Base-by-base conservation (phyloP, 2,888 invertebrate species). In the Oegoconia quadripuncta region DNA sequence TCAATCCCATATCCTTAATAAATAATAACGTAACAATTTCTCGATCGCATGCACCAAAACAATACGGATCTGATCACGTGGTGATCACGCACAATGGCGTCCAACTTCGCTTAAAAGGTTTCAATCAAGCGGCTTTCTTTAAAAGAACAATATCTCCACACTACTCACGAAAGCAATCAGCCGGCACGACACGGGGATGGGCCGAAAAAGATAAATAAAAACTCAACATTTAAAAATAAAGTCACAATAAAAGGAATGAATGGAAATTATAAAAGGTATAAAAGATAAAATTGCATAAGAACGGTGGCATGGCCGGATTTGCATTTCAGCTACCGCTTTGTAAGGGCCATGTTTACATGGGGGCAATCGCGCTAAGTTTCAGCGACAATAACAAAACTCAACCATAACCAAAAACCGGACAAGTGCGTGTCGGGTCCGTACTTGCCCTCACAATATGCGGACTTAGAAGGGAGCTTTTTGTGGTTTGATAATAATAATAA, bases 81-180 rank as follows among this genome's bases (percentile, higher is more conserved):
- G 36, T 15, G 28, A 34, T 41, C 42, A 42, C 35, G 40, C 37
- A 42, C 37, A 32, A 35, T 40, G 27, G 17, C 52, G 39, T 46
- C 46, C 3, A 8, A 3, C 9, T 46, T 42, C 46, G 50, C 53
- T 65, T 72, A 74, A 78, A 73, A 76, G 70, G 66, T 64, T 69
- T 77, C 70, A 62, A 72, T 76, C 69, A 70, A 51, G 75, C 77
- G 76, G 77, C 62, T 33, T 41, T 41, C 9, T 63, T 74, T 65
- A 61, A 75, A 77, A 73, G 67, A 72, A 74, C 72, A 74, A 75
- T 78, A 79, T 80, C 76, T 68, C 50, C 47, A 44, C 47, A 54
- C 59, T 52, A 59, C 76, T 74, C 81, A 82, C 80, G 82, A 77
- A 79, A 55, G 67, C 80, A 80, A 82, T 82, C 81, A 80, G 58